A percentile compares a stretch with the other conserved stretches of the same genome.
phyloP scores from a whole-genome alignment of 2,113 vertebrate genomes.

The Cryptomyrus ogoouensis region DNA sequence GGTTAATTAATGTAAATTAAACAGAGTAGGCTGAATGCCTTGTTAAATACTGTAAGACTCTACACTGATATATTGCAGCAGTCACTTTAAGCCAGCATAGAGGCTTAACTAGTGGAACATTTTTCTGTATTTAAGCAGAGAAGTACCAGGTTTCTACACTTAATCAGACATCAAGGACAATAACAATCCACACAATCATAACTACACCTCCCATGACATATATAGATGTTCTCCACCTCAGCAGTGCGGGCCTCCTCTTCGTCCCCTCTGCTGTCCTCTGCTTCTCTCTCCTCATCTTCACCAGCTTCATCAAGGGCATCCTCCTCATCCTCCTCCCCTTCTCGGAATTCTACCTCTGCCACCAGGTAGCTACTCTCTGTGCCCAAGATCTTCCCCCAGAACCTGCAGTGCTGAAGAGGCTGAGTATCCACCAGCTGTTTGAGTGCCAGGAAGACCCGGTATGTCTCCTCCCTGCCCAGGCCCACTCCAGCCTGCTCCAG shows the following conservation, averaged over 20 bases:
- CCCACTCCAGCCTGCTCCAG: constrained; percentile 84
- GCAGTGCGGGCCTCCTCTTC: constrained; percentile 39
- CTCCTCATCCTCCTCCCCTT: constrained; percentile 75
- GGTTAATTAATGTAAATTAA: not conserved
- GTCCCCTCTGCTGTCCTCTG: constrained; percentile 24
- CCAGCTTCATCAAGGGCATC: constrained; percentile 44
- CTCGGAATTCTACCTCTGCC: constrained; percentile 75
- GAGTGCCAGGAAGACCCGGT: constrained; percentile 78
- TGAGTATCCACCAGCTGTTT: constrained; percentile 72
- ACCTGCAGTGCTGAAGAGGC: constrained; percentile 69
- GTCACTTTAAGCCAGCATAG: not conserved
- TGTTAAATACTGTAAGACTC: not conserved
- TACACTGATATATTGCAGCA: not conserved
- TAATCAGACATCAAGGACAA: not conserved
- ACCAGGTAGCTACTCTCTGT: constrained; percentile 75
- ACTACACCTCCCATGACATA: not conserved
- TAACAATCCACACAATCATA: not conserved
- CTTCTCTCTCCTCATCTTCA: constrained; percentile 42
- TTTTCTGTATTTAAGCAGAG: not conserved
- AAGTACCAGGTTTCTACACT: not conserved
- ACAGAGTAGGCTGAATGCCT: not conserved
- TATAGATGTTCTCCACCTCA: constrained; percentile 27
- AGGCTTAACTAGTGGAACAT: not conserved
- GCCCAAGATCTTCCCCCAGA: constrained; percentile 94
- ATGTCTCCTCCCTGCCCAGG: constrained; percentile 75